Evolutionary conservation across 1,140 invertebrate species (phyloP).

Genomic region (Ceratosolen fusciceps): DNA sequence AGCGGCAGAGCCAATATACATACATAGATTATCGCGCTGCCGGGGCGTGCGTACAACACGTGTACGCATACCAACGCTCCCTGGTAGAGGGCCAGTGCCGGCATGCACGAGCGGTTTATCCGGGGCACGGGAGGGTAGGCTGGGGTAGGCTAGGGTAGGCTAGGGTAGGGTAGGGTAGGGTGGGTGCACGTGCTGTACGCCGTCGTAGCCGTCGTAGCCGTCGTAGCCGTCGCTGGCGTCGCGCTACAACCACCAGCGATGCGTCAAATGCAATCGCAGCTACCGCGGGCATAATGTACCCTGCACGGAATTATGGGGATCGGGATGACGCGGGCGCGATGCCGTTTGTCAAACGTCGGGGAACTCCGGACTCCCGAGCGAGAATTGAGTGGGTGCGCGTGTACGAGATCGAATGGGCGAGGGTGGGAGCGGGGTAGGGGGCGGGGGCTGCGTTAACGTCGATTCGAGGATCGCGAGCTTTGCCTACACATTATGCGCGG

Average conservation of each 20-base stretch:
- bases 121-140: neutral
- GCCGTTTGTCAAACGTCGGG: constrained; percentile 19
- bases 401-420: neutral
- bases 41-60: neutral
- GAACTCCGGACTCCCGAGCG: neutral
- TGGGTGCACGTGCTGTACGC: too few species aligned
- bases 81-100: neutral
- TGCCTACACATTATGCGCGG: neutral
- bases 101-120: neutral
- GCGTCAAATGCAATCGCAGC: constrained; percentile 20
- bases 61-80: neutral
- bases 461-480: constrained; percentile 7
- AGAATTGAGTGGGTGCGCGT: neutral
- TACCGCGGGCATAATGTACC: neutral
- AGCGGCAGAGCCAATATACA: neutral
- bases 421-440: neutral
- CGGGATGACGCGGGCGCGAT: neutral
- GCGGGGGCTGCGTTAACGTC: neutral
- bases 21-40: neutral
- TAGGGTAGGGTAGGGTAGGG: too few species aligned
- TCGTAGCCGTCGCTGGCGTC: too few species aligned
- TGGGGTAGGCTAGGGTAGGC: neutral
- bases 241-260: neutral
- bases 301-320: constrained; percentile 16
- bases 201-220: too few species aligned